A percentile compares a stretch with the other conserved stretches of the same genome.
phyloP scores from a whole-genome alignment of 1,140 invertebrate species.

The Steinernema khuongi region DNA sequence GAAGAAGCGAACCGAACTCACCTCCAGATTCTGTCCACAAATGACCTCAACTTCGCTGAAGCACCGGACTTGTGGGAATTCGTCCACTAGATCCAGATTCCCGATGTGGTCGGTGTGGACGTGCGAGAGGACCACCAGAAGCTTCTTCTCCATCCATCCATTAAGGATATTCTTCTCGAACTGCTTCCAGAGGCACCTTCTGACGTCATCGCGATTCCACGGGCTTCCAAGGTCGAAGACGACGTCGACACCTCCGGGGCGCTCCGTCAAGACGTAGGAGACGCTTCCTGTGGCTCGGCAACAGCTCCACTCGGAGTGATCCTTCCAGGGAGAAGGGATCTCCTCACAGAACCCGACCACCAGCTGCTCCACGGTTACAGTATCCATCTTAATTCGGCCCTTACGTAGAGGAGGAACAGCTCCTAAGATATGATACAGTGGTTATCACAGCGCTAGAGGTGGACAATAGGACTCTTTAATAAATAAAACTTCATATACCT shows the following conservation, averaged over 20 bases:
- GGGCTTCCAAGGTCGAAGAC: background rate
- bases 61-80: background rate
- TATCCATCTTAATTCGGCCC: background rate
- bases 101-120: slow-evolving; percentile 1
- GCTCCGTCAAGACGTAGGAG: background rate
- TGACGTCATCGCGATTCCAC: background rate
- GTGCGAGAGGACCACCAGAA: background rate
- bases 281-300: background rate
- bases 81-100: background rate
- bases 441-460: no score
- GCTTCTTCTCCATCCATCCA: background rate
- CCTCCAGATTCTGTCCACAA: background rate
- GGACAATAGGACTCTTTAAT: no score
- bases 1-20: background rate
- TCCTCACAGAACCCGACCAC: slow-evolving; percentile 12
- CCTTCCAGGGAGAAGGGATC: background rate
- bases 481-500: no score
- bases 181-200: background rate
- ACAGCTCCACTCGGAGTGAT: background rate
- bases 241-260: background rate
- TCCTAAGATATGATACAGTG: no score
- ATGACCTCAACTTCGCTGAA: background rate
- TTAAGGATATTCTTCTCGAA: background rate
- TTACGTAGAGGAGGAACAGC: background rate
- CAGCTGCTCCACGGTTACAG: slow-evolving; percentile 1